A percentile compares a stretch with the other conserved stretches of the same genome.
phyloP scores from a whole-genome alignment of 2,888 invertebrate genomes.

The Nycteola revayana region DNA sequence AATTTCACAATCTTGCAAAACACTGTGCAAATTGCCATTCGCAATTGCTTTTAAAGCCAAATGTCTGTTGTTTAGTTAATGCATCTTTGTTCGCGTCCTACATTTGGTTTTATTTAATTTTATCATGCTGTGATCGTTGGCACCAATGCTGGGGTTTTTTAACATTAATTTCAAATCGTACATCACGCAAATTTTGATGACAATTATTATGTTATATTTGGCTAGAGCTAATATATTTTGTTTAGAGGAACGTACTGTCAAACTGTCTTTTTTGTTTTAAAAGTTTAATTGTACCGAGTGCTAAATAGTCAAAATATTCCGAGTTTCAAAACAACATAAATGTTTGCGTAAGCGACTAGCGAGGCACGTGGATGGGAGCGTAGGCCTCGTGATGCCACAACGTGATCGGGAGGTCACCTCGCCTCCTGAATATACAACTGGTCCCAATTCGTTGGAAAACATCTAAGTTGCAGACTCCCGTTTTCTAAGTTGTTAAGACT shows the following conservation, averaged over 20 bases:
- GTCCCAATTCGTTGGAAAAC: conserved; percentile 18
- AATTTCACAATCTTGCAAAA: conserved; percentile 28
- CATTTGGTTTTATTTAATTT: conserved; percentile 20
- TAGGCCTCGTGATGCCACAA: conserved; percentile 54
- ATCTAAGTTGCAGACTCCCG: conserved; percentile 19
- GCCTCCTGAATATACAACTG: conserved; percentile 27
- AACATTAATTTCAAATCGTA: too few species aligned
- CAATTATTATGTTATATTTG: too few species aligned
- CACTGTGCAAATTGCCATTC: conserved; percentile 32
- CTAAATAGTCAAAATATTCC: conserved; percentile 26
- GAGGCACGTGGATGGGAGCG: conserved; percentile 40
- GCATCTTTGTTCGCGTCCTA: conserved; percentile 29
- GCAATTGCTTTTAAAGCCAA: conserved; percentile 34
- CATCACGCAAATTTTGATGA: too few species aligned
- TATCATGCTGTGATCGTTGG: conserved; percentile 17
- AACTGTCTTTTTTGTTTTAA: too few species aligned
- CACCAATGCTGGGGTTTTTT: too few species aligned
- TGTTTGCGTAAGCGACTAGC: conserved; percentile 43
- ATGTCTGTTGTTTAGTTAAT: conserved; percentile 29
- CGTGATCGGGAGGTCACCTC: conserved; percentile 42
- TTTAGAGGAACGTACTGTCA: too few species aligned
- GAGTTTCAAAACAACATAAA: conserved; percentile 43
- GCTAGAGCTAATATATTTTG: too few species aligned
- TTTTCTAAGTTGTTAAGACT: too few species aligned
- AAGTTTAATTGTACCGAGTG: too few species aligned